A percentile compares a stretch with the other conserved stretches of the same genome.
Evolutionary conservation across 2,888 invertebrate species (phyloP).

Genomic region (Galeopsomyia nigrocyanea): DNA sequence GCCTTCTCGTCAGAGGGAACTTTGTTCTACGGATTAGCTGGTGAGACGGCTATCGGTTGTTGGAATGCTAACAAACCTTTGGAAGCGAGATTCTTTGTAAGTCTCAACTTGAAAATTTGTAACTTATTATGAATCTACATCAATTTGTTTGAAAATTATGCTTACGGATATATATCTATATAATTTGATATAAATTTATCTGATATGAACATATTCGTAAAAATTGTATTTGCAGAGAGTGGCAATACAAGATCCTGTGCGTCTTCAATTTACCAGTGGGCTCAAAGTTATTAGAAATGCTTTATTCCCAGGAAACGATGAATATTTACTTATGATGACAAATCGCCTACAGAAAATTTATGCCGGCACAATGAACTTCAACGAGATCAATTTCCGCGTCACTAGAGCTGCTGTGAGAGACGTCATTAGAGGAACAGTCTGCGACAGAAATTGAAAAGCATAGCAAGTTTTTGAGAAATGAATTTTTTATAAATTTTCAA

Average conservation of each 20-base stretch:
- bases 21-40: too few relatives aligned
- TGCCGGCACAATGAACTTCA: slow-evolving; percentile 8
- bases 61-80: too few relatives aligned
- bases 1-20: too few relatives aligned
- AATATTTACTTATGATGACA: slow-evolving; percentile 33
- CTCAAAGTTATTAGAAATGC: slow-evolving; percentile 33
- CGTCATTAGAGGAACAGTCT: slow-evolving; percentile 17
- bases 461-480: too few relatives aligned
- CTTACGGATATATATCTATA: too few relatives aligned
- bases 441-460: slow-evolving; percentile 3
- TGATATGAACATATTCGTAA: not conserved
- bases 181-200: too few relatives aligned
- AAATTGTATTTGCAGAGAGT: slow-evolving; percentile 24
- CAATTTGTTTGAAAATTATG: too few relatives aligned
- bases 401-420: slow-evolving; percentile 24
- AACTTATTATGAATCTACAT: too few relatives aligned
- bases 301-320: not conserved
- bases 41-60: too few relatives aligned
- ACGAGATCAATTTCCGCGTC: slow-evolving; percentile 38
- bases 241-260: slow-evolving; percentile 14
- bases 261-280: slow-evolving; percentile 41
- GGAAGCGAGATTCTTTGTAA: too few relatives aligned
- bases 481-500: too few relatives aligned
- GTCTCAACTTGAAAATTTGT: not conserved
- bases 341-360: slow-evolving; percentile 39